Conservation (phyloP, 2,797 vertebrate genomes). For the Microcaecilia unicolor region DNA sequence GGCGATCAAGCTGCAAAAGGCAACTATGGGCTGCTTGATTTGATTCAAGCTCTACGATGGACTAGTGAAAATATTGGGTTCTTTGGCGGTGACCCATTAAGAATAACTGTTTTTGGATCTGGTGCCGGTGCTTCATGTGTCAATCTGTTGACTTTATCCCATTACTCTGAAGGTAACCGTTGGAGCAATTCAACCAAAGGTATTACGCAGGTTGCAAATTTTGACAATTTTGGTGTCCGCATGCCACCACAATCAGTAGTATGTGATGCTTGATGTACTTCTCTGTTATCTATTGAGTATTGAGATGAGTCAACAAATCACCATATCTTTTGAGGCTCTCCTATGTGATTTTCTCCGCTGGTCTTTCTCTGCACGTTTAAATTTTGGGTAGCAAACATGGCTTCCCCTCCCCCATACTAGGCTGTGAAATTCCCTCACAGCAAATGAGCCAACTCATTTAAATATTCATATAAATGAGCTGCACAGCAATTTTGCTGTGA, state of each 20-base stretch:
- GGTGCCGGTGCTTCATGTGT: constrained; percentile 95
- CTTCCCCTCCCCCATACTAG: too few species aligned
- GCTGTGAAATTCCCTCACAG: too few species aligned
- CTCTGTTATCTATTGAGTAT: constrained; percentile 38
- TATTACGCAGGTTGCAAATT: constrained; percentile 84
- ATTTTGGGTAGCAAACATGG: constrained; percentile 30
- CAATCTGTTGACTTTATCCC: constrained; percentile 96
- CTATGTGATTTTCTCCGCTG: constrained; percentile 27
- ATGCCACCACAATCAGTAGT: constrained; percentile 62
- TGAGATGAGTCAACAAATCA: constrained; percentile 31
- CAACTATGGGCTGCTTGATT: constrained; percentile 93
- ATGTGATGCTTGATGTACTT: constrained; percentile 54
- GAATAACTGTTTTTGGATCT: constrained; percentile 98
- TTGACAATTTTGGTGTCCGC: constrained; percentile 78
- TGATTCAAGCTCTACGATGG: constrained; percentile 94
- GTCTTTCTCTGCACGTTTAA: constrained; percentile 47
- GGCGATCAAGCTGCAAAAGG: constrained; percentile 97
- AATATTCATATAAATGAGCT: too few species aligned
- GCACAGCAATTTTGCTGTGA: too few species aligned
- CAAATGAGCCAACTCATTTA: too few species aligned
- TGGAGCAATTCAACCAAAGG: constrained; percentile 99
- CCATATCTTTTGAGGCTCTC: constrained; percentile 23
- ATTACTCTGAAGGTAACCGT: constrained; percentile 99
- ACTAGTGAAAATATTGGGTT: constrained; percentile 97
- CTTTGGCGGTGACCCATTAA: constrained; percentile 92